Evolutionary conservation across 2,113 vertebrate species (phyloP).

Genomic region (Columba livia): DNA sequence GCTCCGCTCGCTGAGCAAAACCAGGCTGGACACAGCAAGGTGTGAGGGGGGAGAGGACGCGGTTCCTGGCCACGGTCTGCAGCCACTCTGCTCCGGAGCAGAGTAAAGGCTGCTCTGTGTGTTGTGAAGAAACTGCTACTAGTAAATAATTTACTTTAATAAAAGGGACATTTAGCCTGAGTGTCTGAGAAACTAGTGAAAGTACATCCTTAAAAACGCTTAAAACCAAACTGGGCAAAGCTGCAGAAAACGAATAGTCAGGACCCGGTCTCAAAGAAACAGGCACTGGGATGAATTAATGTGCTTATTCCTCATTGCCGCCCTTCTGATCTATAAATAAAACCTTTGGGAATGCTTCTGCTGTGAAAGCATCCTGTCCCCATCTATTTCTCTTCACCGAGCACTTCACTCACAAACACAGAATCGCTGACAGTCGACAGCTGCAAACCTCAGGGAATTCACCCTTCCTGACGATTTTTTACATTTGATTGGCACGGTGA

Average conservation of each 20-base stretch:
- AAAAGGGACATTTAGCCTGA: background rate
- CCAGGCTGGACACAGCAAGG: too few relatives aligned
- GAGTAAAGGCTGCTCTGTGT: background rate
- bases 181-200: background rate
- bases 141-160: background rate
- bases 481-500: rapidly evolving
- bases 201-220: background rate
- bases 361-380: background rate
- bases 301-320: background rate
- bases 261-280: background rate
- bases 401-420: background rate
- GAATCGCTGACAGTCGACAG: background rate
- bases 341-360: background rate
- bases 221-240: background rate
- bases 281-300: background rate
- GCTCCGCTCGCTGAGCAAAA: background rate
- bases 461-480: background rate
- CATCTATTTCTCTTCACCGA: background rate
- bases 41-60: background rate
- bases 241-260: background rate
- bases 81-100: background rate
- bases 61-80: background rate
- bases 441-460: background rate
- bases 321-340: background rate
- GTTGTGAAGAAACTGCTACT: too few relatives aligned